These are phyloP conservation scores for Gastracanthus pulcherrimus DNA, from an alignment of 2,888 invertebrate genomes.

Conservation along the genomic window DNA sequence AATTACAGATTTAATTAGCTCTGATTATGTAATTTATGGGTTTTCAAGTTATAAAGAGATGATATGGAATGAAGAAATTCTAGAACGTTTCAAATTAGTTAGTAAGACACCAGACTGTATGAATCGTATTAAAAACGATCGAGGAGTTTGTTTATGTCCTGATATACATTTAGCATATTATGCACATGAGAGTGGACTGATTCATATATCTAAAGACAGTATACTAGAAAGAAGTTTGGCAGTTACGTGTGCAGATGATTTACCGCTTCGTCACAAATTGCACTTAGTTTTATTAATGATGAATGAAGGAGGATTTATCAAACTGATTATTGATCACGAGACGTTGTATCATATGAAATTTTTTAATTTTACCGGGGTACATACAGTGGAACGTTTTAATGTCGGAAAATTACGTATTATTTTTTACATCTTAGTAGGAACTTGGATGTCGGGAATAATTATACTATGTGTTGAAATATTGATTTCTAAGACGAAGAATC, in stretches of 20 bases:
- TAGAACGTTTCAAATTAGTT: background rate
- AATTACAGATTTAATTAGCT: background rate
- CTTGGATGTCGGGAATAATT: background rate
- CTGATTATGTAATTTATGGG: background rate
- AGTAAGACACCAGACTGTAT: background rate
- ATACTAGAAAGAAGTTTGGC: background rate
- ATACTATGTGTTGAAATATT: background rate
- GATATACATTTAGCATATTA: background rate
- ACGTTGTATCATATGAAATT: background rate
- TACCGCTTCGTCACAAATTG: background rate
- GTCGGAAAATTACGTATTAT: background rate
- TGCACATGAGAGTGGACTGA: background rate
- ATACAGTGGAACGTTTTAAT: background rate
- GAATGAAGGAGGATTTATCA: background rate
- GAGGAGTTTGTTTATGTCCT: background rate
- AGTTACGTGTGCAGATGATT: background rate
- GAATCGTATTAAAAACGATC: background rate
- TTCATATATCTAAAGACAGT: background rate
- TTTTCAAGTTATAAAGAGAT: background rate
- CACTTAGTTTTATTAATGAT: background rate
- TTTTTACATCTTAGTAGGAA: background rate
- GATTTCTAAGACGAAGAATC: background rate
- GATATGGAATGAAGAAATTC: background rate
- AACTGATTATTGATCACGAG: background rate
- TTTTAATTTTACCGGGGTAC: background rate